phyloP scores from a whole-genome alignment of 2,797 vertebrate species.

The Helostoma temminkii region DNA sequence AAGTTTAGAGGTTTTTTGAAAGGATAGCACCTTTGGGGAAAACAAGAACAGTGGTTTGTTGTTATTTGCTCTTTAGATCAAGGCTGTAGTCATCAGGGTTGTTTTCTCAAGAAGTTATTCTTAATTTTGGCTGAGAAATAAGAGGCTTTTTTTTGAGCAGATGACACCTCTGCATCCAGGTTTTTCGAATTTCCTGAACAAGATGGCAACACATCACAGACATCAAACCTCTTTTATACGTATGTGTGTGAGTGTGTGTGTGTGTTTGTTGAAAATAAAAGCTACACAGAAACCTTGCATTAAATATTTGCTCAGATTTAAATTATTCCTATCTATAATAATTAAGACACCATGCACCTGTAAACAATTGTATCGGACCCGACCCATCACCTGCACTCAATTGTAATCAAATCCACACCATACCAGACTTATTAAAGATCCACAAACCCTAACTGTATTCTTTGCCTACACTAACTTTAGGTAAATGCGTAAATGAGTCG shows the following conservation, averaged over 20 bases:
- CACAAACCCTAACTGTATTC: too few relatives aligned
- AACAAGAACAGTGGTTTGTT: background rate
- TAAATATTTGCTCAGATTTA: background rate
- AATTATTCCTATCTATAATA: too few relatives aligned
- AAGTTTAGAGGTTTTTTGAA: constrained; percentile 17
- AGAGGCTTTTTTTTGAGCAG: constrained; percentile 8
- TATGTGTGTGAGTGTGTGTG: too few relatives aligned
- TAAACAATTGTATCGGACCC: too few relatives aligned
- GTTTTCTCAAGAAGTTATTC: constrained; percentile 42
- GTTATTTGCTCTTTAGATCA: background rate
- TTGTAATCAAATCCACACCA: too few relatives aligned
- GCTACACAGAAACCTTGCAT: background rate
- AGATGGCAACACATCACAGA: constrained; percentile 56
- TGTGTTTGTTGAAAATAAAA: background rate
- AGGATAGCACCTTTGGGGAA: constrained; percentile 20
- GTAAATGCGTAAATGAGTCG: too few relatives aligned
- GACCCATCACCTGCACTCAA: too few relatives aligned
- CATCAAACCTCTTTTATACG: background rate
- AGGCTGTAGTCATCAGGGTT: constrained; percentile 24
- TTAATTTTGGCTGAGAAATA: constrained; percentile 40
- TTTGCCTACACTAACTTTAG: too few relatives aligned
- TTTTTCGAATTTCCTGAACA: constrained; percentile 37
- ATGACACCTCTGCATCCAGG: constrained; percentile 35
- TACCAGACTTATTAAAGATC: too few relatives aligned
- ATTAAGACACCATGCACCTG: too few relatives aligned